Percentiles rank a stretch among this genome's conserved stretches.
phyloP scores from a whole-genome alignment of 2,113 vertebrate species.

The Hirundichthys speculiger region DNA sequence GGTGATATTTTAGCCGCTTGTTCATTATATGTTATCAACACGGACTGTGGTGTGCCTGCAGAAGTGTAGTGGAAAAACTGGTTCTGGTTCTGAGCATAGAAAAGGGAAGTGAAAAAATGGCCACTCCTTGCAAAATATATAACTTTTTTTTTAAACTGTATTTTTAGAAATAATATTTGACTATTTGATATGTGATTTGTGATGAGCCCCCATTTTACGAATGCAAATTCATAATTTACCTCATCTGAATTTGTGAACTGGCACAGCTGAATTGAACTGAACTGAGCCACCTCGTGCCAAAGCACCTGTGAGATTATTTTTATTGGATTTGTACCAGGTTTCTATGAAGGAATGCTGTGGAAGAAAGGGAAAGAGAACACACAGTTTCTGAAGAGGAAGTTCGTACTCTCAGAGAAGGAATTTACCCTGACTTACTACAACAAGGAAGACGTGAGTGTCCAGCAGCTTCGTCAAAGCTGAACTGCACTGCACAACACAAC shows the following conservation, averaged over 20 bases:
- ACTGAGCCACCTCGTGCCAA: not conserved
- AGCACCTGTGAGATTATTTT: not conserved
- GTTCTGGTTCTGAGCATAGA: slow-evolving; percentile 12
- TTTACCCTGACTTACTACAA: slow-evolving; percentile 80
- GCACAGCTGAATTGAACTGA: too few relatives aligned
- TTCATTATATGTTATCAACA: not conserved
- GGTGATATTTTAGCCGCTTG: slow-evolving; percentile 73
- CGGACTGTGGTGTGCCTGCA: slow-evolving; percentile 24
- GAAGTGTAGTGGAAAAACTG: slow-evolving; percentile 32
- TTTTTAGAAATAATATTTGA: too few relatives aligned
- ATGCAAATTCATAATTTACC: too few relatives aligned
- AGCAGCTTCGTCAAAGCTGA: not conserved
- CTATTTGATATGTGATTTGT: too few relatives aligned
- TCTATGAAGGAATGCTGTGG: slow-evolving; percentile 78
- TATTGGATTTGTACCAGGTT: slow-evolving; percentile 61
- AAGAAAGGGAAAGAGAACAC: slow-evolving; percentile 81
- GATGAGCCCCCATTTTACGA: too few relatives aligned
- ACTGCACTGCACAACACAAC: not conserved
- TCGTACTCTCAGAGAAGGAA: slow-evolving; percentile 77
- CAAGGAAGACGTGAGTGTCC: slow-evolving; percentile 78
- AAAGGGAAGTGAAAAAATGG: slow-evolving; percentile 15
- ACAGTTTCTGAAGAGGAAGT: slow-evolving; percentile 81
- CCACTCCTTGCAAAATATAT: not conserved
- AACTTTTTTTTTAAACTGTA: not conserved
- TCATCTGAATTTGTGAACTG: too few relatives aligned